Evolutionary conservation across 2,888 invertebrate species (phyloP).

Genomic region (Rhingia campestris): DNA sequence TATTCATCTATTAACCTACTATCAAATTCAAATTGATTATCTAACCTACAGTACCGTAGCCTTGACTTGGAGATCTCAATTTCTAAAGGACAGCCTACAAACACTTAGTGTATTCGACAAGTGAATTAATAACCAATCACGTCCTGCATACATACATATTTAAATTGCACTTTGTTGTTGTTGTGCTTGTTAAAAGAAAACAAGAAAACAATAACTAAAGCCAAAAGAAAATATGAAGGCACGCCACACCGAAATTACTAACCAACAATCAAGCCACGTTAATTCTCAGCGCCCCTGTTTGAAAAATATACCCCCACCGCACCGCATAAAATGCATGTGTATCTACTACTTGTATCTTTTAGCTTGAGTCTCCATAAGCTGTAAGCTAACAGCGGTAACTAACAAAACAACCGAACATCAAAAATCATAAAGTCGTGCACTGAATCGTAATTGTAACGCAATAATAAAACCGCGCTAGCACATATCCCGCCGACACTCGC

Average conservation of each 20-base stretch:
- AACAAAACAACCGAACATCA: conserved; percentile 44
- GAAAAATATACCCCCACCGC: not conserved
- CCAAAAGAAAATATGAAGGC: conserved; percentile 9
- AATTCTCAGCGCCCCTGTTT: conserved; percentile 66
- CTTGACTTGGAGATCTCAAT: conserved; percentile 52
- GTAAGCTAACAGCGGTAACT: conserved; percentile 35
- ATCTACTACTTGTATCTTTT: conserved; percentile 20
- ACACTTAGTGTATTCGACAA: conserved; percentile 35
- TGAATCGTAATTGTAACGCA: conserved; percentile 74
- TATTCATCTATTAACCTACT: conserved; percentile 23
- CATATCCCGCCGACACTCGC: conserved; percentile 25
- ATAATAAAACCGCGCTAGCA: conserved; percentile 57
- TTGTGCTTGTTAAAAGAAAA: not conserved
- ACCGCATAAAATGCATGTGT: not conserved
- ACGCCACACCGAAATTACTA: conserved; percentile 35
- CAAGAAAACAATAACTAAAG: conserved; percentile 6
- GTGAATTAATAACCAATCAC: conserved; percentile 33
- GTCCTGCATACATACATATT: conserved; percentile 20
- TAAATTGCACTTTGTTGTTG: conserved; percentile 1
- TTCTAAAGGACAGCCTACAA: conserved; percentile 14
- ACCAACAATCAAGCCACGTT: conserved; percentile 58
- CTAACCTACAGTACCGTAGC: conserved; percentile 37
- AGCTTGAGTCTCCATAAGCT: not conserved
- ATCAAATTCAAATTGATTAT: conserved; percentile 32
- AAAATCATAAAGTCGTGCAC: conserved; percentile 74